A percentile compares a stretch with the other conserved stretches of the same genome.
phyloP scores from a whole-genome alignment of 2,113 vertebrate genomes.

The Tachysurus vachellii region DNA sequence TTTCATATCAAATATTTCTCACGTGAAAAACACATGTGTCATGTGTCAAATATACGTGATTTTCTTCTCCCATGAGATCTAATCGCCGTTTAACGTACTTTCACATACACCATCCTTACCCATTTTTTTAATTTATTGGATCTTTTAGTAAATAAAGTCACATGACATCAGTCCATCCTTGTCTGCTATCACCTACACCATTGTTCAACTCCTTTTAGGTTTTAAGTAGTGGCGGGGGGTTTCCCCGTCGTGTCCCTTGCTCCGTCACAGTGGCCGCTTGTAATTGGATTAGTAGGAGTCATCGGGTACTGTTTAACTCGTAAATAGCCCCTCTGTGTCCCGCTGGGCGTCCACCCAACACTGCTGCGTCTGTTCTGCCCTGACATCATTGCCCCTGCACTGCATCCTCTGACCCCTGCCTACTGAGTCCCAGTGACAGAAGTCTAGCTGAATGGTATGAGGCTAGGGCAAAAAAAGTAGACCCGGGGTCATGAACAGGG shows the following conservation, averaged over 20 bases:
- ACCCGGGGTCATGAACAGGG: constrained; percentile 22
- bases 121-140: neutral
- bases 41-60: neutral
- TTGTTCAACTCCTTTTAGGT: neutral
- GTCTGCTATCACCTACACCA: neutral
- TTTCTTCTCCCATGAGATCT: neutral
- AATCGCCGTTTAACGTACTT: neutral
- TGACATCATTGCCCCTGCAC: constrained; percentile 49
- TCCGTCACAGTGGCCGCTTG: constrained; percentile 23
- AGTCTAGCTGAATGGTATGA: constrained; percentile 29
- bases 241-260: constrained; percentile 5
- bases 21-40: neutral
- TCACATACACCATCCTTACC: neutral
- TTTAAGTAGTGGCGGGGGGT: neutral
- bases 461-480: neutral
- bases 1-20: neutral
- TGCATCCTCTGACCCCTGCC: constrained; percentile 47
- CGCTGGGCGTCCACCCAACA: constrained; percentile 43
- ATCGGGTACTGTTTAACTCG: constrained; percentile 55
- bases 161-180: neutral
- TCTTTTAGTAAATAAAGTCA: neutral
- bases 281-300: constrained; percentile 54
- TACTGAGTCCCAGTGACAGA: constrained; percentile 44
- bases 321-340: constrained; percentile 54
- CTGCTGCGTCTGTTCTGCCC: constrained; percentile 27